Base-by-base conservation (phyloP, 2,113 vertebrate species). In the Scalopus aquaticus region DNA sequence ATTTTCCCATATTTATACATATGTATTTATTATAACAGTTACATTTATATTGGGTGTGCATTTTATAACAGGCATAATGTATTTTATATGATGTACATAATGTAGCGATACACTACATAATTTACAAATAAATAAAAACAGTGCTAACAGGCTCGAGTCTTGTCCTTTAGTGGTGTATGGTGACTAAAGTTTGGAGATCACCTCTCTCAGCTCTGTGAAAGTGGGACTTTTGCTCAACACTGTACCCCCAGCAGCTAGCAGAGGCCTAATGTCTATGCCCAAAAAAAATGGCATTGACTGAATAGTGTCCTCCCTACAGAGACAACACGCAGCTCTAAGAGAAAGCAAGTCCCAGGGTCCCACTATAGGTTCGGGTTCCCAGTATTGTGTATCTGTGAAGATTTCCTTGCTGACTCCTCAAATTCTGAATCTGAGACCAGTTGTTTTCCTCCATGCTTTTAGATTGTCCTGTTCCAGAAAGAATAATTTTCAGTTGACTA, bases 11-110 rank as follows among this genome's bases (percentile, higher is more conserved):
- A 56, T 56, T 7, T 22, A 12, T 51, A 6, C 67, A 28, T 6
- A 56, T 35, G 44, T 82, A 73, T 46, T 65, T 44, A 2, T 88
- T 37, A 42, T 81, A 67, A 44, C 74, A 62, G 73, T 76, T 79
- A 39, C 3, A 62, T 95, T 96, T 81, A 79, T 73, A 64, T 86
- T 94, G 22, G 26, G 56, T 79, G 51, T 65, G 37, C 13, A 64
- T 84, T 86, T 90, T 76, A 88, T 54, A 70, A 62, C 22, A 1
- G 26, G 37, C 11, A 56, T 37, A 37, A 46, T 62, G 77, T 17
- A 79, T 64, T 83, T 86, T 8, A 85, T n/a, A 80, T 56, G 13
- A 73, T 60, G 0, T 58, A 26, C 12, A 78, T 64, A 79, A 37
- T 12, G 58, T 32, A 93, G 35, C 5, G 77, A 73, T 79, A 26